These are phyloP conservation scores for Cordilura impudica DNA, from an alignment of 2,888 invertebrate genomes.

Conservation along the genomic window DNA sequence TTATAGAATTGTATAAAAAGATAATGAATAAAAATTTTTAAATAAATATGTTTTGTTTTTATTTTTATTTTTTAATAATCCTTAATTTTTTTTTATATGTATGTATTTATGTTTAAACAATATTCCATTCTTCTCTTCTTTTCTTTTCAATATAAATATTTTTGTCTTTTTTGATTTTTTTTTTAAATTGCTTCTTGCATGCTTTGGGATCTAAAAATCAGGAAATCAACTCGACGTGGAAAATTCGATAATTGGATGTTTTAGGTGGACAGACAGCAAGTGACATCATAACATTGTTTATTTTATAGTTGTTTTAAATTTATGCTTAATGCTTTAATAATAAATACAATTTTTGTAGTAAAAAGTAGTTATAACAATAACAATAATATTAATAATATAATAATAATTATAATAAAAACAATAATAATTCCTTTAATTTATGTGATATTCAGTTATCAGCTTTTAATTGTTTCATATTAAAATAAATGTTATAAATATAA, in stretches of 20 bases:
- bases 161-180: slow-evolving; percentile 18
- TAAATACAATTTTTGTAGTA: slow-evolving; percentile 45
- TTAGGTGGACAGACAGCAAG: slow-evolving; percentile 63
- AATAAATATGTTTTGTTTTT: background rate
- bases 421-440: slow-evolving; percentile 44
- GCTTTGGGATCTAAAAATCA: slow-evolving; percentile 45
- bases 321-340: slow-evolving; percentile 53
- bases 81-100: too few species aligned
- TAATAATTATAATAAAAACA: slow-evolving; percentile 19
- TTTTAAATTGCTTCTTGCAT: slow-evolving; percentile 33
- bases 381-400: background rate
- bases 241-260: slow-evolving; percentile 77
- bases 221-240: slow-evolving; percentile 72
- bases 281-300: background rate
- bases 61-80: background rate
- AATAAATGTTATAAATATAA: slow-evolving; percentile 11
- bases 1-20: background rate
- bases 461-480: slow-evolving; percentile 25
- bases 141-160: slow-evolving; percentile 1
- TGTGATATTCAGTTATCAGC: slow-evolving; percentile 58
- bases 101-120: background rate
- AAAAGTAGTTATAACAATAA: slow-evolving; percentile 47
- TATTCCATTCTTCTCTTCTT: slow-evolving; percentile 32
- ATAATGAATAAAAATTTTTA: background rate
- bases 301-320: slow-evolving; percentile 15